Evolutionary conservation across 2,888 invertebrate species (phyloP), one percentile per base, ranked within the genome.

Genomic region (Euspilapteryx auroguttella): DNA sequence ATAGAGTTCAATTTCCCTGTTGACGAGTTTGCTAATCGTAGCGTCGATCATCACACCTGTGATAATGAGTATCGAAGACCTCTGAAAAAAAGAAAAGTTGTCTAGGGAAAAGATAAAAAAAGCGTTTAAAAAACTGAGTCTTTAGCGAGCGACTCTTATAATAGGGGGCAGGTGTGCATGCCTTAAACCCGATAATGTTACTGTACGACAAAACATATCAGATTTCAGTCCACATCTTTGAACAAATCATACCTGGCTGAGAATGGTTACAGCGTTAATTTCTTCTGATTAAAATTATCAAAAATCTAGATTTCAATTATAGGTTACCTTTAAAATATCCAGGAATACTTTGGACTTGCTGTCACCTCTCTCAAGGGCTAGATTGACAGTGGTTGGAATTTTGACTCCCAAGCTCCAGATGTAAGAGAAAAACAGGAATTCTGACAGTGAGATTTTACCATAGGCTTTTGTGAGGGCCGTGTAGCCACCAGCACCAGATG

Each of bases 401-500:
- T 30, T 34, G 5, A 35, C 34, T 3, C 38, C 38, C 2, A 38
- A 24, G 3, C 30, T 35, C 40, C 40, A 40, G 4, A 32, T 21
- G 20, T 25, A 38, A 1, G 25, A 24, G 25, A 28, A 37, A 26
- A 37, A 36, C 4, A 40, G n/a, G 12, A 30, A 27, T 6, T 40
- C 40, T 1, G 32, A 31, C 1, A 29, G 7, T 3, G 34, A 28
- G 2, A 38, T 21, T 3, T 37, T 38, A n/a, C 31, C 31, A 24
- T 17, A 27, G 12, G 27, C 12, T 6, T 12, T 31, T 24, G 13
- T 35, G 13, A 40, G 32, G 12, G 33, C 14, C 2, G 34, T 30
- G 14, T 40, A 40, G 2, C 38, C 40, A 4, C 40, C 40, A 4
- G 33, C 38, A 7, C 40, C 40, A 4, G 35, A 29, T 2, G 34